phyloP scores from a whole-genome alignment of 2,888 invertebrate genomes.

The Metellina segmentata region DNA sequence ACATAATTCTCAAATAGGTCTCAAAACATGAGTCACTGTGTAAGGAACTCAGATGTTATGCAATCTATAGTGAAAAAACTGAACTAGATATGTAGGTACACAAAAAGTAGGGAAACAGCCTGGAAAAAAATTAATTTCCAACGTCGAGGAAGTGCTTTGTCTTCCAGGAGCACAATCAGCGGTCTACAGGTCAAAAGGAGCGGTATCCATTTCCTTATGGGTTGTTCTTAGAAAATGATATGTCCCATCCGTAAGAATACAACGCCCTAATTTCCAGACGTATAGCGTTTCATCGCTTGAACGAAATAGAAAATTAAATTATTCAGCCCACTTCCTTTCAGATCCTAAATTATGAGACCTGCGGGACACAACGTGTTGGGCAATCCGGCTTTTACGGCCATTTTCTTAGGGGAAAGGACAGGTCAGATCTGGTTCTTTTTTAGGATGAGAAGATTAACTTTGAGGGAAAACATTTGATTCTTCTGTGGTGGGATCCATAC shows the following conservation, averaged over 20 bases:
- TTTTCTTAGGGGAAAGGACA: constrained; percentile 14
- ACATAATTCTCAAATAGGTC: neutral
- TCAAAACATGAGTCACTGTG: neutral
- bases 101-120: neutral
- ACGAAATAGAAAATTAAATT: constrained; percentile 65
- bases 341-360: constrained; percentile 24
- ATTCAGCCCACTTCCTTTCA: constrained; percentile 56
- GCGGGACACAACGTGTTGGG: constrained; percentile 1
- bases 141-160: constrained; percentile 30
- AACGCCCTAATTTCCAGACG: constrained; percentile 43
- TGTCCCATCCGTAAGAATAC: constrained; percentile 35
- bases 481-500: no score
- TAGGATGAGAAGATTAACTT: no score
- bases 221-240: constrained; percentile 35
- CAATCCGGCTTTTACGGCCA: neutral
- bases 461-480: no score
- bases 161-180: neutral
- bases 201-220: constrained; percentile 30
- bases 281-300: neutral
- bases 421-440: neutral
- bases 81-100: no score
- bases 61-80: no score
- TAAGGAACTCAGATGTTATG: no score
- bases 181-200: constrained; percentile 31
- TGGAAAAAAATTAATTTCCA: neutral